These are phyloP conservation scores for Phataginus tricuspis DNA, from an alignment of 2,797 vertebrate species.

Conservation along the genomic window DNA sequence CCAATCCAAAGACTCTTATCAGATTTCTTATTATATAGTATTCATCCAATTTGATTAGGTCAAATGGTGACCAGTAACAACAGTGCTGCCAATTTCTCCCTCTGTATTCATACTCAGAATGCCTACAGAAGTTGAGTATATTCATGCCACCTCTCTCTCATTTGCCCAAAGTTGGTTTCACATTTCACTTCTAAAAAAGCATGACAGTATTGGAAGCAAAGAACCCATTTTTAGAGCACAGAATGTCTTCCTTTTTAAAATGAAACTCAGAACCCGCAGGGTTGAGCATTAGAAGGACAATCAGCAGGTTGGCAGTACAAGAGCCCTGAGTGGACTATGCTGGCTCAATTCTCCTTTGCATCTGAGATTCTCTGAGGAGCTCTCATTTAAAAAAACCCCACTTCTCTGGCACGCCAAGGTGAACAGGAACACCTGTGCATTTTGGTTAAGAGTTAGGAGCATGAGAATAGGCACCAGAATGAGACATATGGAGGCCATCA, in stretches of 20 bases:
- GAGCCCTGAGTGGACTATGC: neutral
- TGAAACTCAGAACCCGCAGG: neutral
- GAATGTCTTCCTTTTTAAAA: neutral
- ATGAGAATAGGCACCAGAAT: neutral
- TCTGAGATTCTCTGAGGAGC: neutral
- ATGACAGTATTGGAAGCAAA: neutral
- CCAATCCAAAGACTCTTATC: neutral
- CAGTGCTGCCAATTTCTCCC: neutral
- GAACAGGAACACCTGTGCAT: neutral
- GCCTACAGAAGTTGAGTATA: neutral
- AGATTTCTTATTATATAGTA: neutral
- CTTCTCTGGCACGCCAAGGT: neutral
- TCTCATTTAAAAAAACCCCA: neutral
- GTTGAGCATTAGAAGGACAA: neutral
- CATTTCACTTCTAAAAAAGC: neutral
- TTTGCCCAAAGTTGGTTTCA: neutral
- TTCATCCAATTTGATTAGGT: neutral
- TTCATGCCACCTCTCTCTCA: neutral
- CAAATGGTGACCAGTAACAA: neutral
- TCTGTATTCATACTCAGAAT: neutral
- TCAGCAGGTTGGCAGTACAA: neutral
- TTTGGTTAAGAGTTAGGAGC: neutral
- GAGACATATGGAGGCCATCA: neutral
- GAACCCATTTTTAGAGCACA: neutral
- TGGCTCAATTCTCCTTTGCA: neutral